These are phyloP conservation scores for Pteronura brasiliensis DNA, from an alignment of 2,113 vertebrate species.

Conservation along the genomic window DNA sequence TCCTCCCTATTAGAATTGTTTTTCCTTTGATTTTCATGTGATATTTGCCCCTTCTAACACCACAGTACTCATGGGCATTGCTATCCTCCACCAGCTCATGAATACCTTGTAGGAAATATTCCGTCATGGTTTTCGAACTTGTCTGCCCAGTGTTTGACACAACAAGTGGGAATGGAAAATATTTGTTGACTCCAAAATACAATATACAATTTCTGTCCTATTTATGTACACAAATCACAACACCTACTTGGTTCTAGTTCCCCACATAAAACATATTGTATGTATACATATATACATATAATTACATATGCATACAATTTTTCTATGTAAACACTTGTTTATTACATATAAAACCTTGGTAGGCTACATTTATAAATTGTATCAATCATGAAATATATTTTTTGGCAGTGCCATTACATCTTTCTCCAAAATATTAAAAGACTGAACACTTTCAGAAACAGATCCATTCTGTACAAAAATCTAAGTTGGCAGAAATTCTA, in stretches of 20 bases:
- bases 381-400: neutral
- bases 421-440: neutral
- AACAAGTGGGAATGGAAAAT: neutral
- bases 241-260: neutral
- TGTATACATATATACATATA: neutral
- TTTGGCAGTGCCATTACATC: neutral
- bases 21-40: neutral
- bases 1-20: neutral
- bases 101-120: neutral
- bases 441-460: neutral
- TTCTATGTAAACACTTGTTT: neutral
- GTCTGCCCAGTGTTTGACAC: neutral
- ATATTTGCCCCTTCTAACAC: neutral
- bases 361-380: neutral
- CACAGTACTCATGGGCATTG: accelerated
- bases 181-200: neutral
- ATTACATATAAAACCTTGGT: neutral
- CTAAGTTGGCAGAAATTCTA: neutral
- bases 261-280: neutral
- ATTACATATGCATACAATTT: neutral
- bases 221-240: neutral
- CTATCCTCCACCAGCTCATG: neutral
- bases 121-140: neutral
- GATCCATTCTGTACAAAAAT: neutral
- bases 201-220: neutral